phyloP scores from a whole-genome alignment of 2,113 vertebrate species.

The Tinamus guttatus region DNA sequence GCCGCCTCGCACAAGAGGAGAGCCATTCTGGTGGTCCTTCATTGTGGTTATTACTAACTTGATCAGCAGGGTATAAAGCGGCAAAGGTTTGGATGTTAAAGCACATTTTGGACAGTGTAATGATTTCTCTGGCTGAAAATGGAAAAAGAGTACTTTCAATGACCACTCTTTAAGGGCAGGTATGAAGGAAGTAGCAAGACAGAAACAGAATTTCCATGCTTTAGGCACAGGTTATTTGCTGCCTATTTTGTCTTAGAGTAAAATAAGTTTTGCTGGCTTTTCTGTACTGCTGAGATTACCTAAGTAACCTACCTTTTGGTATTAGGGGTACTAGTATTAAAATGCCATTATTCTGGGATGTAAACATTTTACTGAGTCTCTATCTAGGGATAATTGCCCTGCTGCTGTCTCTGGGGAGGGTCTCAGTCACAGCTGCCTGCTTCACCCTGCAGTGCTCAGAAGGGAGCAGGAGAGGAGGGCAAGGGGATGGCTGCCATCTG shows the following conservation, averaged over 20 bases:
- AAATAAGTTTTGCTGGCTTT: not conserved
- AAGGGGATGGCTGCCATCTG: not conserved
- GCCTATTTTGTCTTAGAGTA: not conserved
- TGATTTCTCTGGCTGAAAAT: not conserved
- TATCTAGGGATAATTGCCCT: not conserved
- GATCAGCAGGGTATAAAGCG: not conserved
- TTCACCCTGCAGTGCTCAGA: not conserved
- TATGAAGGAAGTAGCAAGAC: not conserved
- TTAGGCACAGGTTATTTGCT: not conserved
- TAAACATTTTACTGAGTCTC: not conserved
- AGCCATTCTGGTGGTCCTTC: not conserved
- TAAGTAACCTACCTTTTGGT: not conserved
- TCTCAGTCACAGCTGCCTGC: not conserved
- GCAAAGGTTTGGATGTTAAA: not conserved
- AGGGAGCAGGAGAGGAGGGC: not conserved
- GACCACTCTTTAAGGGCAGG: not conserved
- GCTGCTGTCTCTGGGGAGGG: not conserved
- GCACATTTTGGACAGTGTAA: not conserved
- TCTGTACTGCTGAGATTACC: not conserved
- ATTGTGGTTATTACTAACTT: not conserved
- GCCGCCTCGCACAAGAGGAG: not conserved
- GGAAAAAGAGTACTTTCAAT: not conserved
- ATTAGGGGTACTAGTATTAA: not conserved
- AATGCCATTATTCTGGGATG: not conserved
- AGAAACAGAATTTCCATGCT: not conserved